These are phyloP conservation scores for Chelonus insularis DNA, from an alignment of 1,140 invertebrate species.

Conservation along the genomic window DNA sequence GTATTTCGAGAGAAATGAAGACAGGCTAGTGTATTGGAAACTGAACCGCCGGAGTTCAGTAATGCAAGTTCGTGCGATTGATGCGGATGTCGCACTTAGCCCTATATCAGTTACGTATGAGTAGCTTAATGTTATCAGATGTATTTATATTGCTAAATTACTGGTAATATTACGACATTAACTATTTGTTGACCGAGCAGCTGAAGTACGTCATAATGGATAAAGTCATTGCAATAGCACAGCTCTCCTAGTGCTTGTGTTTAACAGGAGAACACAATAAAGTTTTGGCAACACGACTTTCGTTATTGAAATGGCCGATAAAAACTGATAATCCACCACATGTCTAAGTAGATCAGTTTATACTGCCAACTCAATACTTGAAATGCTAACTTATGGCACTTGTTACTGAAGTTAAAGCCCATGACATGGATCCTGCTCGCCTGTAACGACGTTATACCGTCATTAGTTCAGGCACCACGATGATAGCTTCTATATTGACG, in stretches of 20 bases:
- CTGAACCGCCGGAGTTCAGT: constrained; percentile 79
- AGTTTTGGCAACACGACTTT: constrained; percentile 76
- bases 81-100: constrained; percentile 81
- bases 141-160: constrained; percentile 76
- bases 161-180: constrained; percentile 86
- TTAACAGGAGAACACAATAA: constrained; percentile 70
- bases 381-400: constrained; percentile 77
- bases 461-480: constrained; percentile 74
- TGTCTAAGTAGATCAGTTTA: constrained; percentile 76
- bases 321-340: constrained; percentile 86
- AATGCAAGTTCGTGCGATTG: constrained; percentile 83
- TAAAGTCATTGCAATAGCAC: constrained; percentile 83
- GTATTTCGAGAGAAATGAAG: constrained; percentile 76
- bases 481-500: constrained; percentile 77
- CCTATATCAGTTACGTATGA: constrained; percentile 79
- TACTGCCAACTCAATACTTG: constrained; percentile 74
- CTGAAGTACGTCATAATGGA: too few species aligned
- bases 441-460: constrained; percentile 82
- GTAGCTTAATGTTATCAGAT: constrained; percentile 70
- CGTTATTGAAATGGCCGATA: constrained; percentile 87
- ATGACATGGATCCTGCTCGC: constrained; percentile 81
- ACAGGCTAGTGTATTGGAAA: constrained; percentile 81
- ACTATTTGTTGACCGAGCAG: too few species aligned
- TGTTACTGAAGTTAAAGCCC: constrained; percentile 80
- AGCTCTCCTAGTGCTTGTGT: constrained; percentile 77